phyloP scores from a whole-genome alignment of 2,888 invertebrate species.

The Tipula confusa region DNA sequence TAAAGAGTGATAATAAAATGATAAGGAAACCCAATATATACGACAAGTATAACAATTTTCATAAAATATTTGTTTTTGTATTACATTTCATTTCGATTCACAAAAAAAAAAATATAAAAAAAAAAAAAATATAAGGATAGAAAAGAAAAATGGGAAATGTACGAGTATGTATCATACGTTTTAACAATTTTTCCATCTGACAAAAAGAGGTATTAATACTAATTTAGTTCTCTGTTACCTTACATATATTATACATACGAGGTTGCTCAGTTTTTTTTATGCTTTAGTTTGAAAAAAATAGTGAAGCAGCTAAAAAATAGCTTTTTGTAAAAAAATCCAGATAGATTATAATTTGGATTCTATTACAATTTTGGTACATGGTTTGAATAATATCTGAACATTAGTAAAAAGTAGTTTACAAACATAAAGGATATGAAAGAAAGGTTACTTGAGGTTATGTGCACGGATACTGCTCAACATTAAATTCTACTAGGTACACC shows the following conservation, averaged over 20 bases:
- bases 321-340: background rate
- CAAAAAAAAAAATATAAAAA: background rate
- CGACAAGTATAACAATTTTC: background rate
- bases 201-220: background rate
- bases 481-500: background rate
- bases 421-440: background rate
- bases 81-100: background rate
- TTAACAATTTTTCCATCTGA: background rate
- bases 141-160: background rate
- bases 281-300: background rate
- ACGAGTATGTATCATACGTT: constrained; percentile 12
- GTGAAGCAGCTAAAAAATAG: background rate
- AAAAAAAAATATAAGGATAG: no score
- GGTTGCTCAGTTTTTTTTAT: background rate
- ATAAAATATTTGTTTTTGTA: background rate
- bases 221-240: background rate
- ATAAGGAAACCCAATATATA: background rate
- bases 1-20: background rate
- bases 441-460: background rate
- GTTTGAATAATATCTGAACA: background rate
- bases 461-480: background rate
- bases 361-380: background rate
- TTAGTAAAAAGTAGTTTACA: background rate
- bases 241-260: background rate
- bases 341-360: background rate